A percentile compares a stretch with the other conserved stretches of the same genome.
Evolutionary conservation across 2,888 invertebrate species (phyloP).

Genomic region (Eucriotettix oculatus): DNA sequence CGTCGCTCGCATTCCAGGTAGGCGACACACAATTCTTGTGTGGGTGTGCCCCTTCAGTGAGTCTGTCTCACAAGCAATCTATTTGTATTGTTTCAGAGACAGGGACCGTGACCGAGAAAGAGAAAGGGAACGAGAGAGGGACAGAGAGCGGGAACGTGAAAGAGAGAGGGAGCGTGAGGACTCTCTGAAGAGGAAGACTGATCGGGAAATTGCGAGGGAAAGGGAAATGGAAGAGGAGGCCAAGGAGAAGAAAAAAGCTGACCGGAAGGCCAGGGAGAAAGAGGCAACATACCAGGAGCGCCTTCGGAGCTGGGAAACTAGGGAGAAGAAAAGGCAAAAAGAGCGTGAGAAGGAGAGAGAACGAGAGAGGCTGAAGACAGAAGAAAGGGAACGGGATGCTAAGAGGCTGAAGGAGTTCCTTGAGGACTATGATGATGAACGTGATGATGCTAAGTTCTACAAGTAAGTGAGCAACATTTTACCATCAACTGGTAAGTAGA

Average conservation of each 20-base stretch:
- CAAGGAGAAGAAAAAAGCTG: conserved; percentile 74
- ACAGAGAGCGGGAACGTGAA: conserved; percentile 21
- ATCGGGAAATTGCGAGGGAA: conserved; percentile 11
- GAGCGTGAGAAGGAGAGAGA: conserved; percentile 82
- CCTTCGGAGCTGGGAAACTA: conserved; percentile 61
- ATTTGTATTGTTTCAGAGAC: conserved; percentile 20
- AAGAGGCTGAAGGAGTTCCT: conserved; percentile 91
- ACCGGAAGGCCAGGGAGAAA: conserved; percentile 84
- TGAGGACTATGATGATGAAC: conserved; percentile 97
- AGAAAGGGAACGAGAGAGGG: conserved; percentile 23
- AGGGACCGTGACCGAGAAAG: conserved; percentile 19
- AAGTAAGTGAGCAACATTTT: conserved; percentile 30
- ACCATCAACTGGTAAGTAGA: neutral
- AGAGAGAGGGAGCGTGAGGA: conserved; percentile 29
- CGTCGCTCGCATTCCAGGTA: conserved; percentile 11
- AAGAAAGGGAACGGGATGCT: conserved; percentile 81
- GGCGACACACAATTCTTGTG: no score
- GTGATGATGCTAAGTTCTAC: conserved; percentile 94
- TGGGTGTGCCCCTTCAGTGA: no score
- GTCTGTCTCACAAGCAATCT: neutral
- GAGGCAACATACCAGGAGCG: conserved; percentile 81
- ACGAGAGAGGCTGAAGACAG: conserved; percentile 66
- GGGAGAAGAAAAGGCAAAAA: conserved; percentile 77
- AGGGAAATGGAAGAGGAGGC: conserved; percentile 69
- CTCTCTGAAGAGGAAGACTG: conserved; percentile 23